These are phyloP conservation scores for Patella depressa DNA, from an alignment of 2,888 invertebrate species.

Conservation along the genomic window DNA sequence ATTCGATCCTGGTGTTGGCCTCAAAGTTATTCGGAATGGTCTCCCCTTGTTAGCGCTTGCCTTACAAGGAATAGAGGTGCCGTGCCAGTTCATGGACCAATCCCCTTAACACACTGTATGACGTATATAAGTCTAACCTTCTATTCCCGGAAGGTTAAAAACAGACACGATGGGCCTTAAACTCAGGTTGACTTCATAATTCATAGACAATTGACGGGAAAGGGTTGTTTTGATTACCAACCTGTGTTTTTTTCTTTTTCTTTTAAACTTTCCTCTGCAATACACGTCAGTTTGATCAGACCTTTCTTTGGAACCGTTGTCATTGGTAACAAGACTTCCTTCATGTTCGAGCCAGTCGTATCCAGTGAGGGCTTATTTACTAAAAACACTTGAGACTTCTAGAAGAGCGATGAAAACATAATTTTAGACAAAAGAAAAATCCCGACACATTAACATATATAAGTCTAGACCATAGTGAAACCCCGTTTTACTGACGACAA, in stretches of 20 bases:
- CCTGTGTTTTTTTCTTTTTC: not conserved
- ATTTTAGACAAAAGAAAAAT: not conserved
- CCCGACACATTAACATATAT: too few species aligned
- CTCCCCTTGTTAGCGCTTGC: too few species aligned
- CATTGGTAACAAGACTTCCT: not conserved
- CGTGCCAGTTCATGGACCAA: too few species aligned
- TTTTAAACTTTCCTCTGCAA: not conserved
- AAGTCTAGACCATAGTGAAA: too few species aligned
- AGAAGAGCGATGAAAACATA: not conserved
- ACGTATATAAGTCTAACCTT: too few species aligned
- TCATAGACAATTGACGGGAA: too few species aligned
- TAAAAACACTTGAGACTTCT: not conserved
- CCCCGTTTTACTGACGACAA: too few species aligned
- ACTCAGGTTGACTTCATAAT: too few species aligned
- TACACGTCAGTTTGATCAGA: not conserved
- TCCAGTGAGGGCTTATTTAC: not conserved
- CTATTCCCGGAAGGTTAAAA: not conserved
- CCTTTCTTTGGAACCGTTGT: constrained; percentile 9
- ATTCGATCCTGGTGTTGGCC: too few species aligned
- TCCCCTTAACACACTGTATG: too few species aligned
- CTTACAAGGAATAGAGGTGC: too few species aligned
- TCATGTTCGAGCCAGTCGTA: not conserved
- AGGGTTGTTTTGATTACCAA: not conserved
- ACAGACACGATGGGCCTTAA: not conserved
- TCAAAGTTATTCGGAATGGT: too few species aligned